These are phyloP conservation scores for Gephyroberyx darwinii DNA, from an alignment of 2,797 vertebrate species.

Conservation along the genomic window DNA sequence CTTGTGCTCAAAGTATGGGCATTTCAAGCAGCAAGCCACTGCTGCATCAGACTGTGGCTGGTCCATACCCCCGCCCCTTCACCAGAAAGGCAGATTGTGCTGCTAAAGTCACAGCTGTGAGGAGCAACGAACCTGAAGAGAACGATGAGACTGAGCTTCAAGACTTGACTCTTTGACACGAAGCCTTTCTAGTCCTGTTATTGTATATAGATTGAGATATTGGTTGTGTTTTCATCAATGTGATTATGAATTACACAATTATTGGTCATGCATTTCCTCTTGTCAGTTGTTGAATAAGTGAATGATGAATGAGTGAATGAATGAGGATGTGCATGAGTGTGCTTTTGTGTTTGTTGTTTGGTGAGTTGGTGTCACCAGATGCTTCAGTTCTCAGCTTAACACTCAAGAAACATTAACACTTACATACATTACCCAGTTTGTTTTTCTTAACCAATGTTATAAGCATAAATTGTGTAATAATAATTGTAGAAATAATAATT, in stretches of 20 bases:
- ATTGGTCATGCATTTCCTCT: conserved; percentile 15
- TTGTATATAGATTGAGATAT: conserved; percentile 30
- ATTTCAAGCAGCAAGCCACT: conserved; percentile 34
- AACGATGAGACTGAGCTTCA: conserved; percentile 84
- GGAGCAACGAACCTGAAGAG: conserved; percentile 85
- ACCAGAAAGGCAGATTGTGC: conserved; percentile 79
- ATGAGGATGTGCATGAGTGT: conserved; percentile 3
- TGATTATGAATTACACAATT: conserved; percentile 5
- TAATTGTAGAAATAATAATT: conserved; percentile 17
- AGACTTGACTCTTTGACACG: conserved; percentile 9
- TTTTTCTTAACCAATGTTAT: conserved; percentile 31
- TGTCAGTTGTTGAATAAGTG: too few species aligned
- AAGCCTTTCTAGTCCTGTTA: background rate
- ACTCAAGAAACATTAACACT: conserved; percentile 51
- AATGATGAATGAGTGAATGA: conserved; percentile 29
- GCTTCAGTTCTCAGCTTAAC: conserved; percentile 22
- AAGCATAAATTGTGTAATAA: background rate
- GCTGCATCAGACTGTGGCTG: conserved; percentile 40
- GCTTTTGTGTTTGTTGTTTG: conserved; percentile 24
- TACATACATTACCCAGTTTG: background rate
- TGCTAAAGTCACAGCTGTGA: conserved; percentile 63
- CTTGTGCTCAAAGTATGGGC: conserved; percentile 44
- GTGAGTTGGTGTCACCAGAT: conserved; percentile 5
- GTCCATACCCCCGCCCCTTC: conserved; percentile 48
- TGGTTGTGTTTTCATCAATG: conserved; percentile 3